Conservation (phyloP, 30 jellyfish, hydroid and myxozoan species). For the Aurelia aurita region DNA sequence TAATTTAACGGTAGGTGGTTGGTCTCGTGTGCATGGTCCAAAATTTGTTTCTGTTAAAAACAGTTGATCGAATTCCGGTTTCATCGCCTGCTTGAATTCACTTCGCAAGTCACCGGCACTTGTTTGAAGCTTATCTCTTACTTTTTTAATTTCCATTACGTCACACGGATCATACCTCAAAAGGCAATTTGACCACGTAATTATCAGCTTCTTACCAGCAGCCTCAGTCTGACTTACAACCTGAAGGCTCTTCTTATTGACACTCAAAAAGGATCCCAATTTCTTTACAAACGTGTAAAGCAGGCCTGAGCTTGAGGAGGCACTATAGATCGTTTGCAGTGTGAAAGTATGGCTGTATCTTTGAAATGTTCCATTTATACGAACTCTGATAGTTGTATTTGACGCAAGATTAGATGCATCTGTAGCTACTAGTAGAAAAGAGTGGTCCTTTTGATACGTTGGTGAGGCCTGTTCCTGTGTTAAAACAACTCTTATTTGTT, state of each 20-base stretch:
- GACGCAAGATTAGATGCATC: slow-evolving; percentile 55
- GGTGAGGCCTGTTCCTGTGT: slow-evolving; percentile 27
- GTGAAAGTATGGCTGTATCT: slow-evolving; percentile 57
- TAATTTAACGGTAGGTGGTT: slow-evolving; percentile 59
- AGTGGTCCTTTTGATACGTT: slow-evolving; percentile 21
- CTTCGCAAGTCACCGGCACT: slow-evolving; percentile 21
- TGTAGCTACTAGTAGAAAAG: slow-evolving; percentile 66
- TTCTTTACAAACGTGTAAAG: slow-evolving; percentile 55
- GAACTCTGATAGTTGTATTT: slow-evolving; percentile 53
- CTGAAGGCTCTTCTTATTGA: slow-evolving; percentile 39
- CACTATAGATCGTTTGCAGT: slow-evolving; percentile 24
- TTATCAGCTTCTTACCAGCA: slow-evolving; percentile 32
- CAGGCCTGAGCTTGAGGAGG: slow-evolving; percentile 15
- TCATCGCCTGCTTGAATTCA: slow-evolving; percentile 43
- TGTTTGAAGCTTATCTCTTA: slow-evolving; percentile 27
- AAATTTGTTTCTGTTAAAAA: slow-evolving; percentile 27
- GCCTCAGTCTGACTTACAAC: slow-evolving; percentile 45
- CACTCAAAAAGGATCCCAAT: slow-evolving; percentile 49
- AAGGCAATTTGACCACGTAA: slow-evolving; percentile 83
- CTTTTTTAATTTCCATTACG: slow-evolving; percentile 30
- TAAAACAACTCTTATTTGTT: slow-evolving; percentile 60
- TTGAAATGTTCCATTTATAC: slow-evolving; percentile 46
- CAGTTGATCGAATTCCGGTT: slow-evolving; percentile 69
- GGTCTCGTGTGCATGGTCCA: slow-evolving; percentile 86
- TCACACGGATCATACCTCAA: slow-evolving; percentile 81